These are phyloP conservation scores for Cuculus canorus DNA, from an alignment of 2,797 vertebrate genomes.

Conservation along the genomic window DNA sequence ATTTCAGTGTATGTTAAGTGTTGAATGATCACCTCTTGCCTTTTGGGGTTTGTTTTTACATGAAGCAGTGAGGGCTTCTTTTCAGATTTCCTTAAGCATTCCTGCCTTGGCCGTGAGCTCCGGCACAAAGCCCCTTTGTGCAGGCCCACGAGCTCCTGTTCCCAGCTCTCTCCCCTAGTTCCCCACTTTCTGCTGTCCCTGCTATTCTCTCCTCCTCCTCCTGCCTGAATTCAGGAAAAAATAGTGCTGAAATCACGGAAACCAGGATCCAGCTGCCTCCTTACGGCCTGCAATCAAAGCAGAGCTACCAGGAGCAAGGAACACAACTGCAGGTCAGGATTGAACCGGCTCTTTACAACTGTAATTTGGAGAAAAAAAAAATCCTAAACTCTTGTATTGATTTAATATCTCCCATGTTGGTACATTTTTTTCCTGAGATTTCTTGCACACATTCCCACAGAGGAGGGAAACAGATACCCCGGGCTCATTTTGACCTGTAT, in stretches of 20 bases:
- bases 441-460: neutral
- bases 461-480: neutral
- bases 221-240: neutral
- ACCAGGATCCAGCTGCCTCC: too few species aligned
- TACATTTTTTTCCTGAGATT: neutral
- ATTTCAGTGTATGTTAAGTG: fast-evolving
- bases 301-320: neutral
- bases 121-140: neutral
- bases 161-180: neutral
- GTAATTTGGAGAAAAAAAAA: too few species aligned
- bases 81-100: neutral
- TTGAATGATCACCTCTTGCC: neutral
- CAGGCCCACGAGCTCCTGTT: neutral
- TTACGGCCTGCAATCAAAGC: neutral
- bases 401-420: neutral
- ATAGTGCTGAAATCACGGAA: neutral
- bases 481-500: neutral
- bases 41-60: neutral
- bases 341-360: neutral
- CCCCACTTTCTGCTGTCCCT: neutral
- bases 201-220: neutral
- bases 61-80: neutral
- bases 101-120: neutral
- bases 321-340: neutral
- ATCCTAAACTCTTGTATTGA: neutral